Base-by-base conservation (phyloP, 1,140 invertebrate species). In the Halictus rubicundus region DNA sequence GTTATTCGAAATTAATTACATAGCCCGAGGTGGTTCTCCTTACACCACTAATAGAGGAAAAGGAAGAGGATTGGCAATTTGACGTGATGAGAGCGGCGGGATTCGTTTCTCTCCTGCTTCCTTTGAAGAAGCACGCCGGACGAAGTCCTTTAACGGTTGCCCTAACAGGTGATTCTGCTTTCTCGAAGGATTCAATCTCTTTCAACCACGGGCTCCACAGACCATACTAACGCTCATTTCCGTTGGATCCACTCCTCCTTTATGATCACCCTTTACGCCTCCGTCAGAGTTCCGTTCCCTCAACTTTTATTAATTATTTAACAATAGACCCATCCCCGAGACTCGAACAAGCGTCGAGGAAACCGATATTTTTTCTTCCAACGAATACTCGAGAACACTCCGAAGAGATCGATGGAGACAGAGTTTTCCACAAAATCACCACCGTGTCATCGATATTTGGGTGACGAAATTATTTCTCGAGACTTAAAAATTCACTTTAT, bases 281-380 rank as follows among this genome's bases (percentile, higher is more conserved):
- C 69, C 76, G 54, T 68, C 49, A 46, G 7, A 49, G 42, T 27
- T 39, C 37, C 42, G 39, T 64, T 42, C 23, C 54, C 25, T 59
- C 54, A 65, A 78, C 72, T 86, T 83, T 85, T 87, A 83, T 87
- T 86, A 84, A 87, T 87, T 86, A 84, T 76, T 72, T 70, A 57
- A 57, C 21, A 57, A 57, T 57, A 9, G 21, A n/a, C 8, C 54
- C 54, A 57, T 21, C 1, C 54, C 21, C n/a, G 19, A 9, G 54
- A 8, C 21, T 57, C 54, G 54, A n/a, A n/a, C 8, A n/a, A n/a
- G 4, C 19, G 9, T 7, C 54, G 21, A 57, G 5, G 0, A 57
- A n/a, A 57, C 21, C n/a, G 54, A 1, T 21, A n/a, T 57, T n/a
- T n/a, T n/a, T 57, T 8, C 8, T 5, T 57, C 21, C n/a, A 21